Evolutionary conservation across 2,888 invertebrate species (phyloP).

Genomic region (Volucella zonaria): DNA sequence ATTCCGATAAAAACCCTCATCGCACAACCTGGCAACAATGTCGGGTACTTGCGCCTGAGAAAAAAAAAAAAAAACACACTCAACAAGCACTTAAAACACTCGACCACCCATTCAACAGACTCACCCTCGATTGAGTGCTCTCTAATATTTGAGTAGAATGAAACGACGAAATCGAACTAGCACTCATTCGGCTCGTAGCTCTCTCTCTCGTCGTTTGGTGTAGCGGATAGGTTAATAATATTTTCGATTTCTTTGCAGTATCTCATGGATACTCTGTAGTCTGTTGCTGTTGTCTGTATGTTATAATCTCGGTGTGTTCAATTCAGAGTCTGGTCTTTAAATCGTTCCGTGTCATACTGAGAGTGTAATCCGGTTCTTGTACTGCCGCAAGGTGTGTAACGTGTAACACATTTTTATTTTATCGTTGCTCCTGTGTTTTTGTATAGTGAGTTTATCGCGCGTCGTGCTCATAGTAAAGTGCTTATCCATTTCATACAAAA

Average conservation of each 20-base stretch:
- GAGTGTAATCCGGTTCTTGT: slow-evolving; percentile 70
- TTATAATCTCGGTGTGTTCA: slow-evolving; percentile 29
- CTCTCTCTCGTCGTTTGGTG: slow-evolving; percentile 61
- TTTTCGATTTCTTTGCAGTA: slow-evolving; percentile 19
- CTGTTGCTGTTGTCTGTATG: not conserved
- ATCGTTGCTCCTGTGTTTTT: slow-evolving; percentile 51
- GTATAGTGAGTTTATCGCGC: not conserved
- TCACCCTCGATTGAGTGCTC: slow-evolving; percentile 57
- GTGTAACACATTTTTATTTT: slow-evolving; percentile 37
- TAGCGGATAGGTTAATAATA: slow-evolving; percentile 50
- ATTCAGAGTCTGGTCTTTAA: slow-evolving; percentile 59
- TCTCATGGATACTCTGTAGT: slow-evolving; percentile 47
- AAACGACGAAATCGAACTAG: slow-evolving; percentile 62
- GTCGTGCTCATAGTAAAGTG: slow-evolving; percentile 39
- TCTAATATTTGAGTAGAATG: slow-evolving; percentile 35
- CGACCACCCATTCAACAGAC: slow-evolving; percentile 47
- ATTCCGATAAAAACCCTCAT: slow-evolving; percentile 19
- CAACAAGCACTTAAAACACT: slow-evolving; percentile 9
- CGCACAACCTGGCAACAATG: slow-evolving; percentile 14
- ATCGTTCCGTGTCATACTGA: slow-evolving; percentile 57
- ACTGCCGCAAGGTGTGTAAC: slow-evolving; percentile 72
- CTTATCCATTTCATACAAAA: slow-evolving; percentile 31
- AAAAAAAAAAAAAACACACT: slow-evolving; percentile 21
- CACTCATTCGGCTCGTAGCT: slow-evolving; percentile 71
- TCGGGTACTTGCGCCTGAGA: not conserved